A percentile compares a stretch with the other conserved stretches of the same genome.
These are phyloP conservation scores for Acromyrmex echinatior DNA, from an alignment of 1,140 invertebrate genomes.

Conservation along the genomic window DNA sequence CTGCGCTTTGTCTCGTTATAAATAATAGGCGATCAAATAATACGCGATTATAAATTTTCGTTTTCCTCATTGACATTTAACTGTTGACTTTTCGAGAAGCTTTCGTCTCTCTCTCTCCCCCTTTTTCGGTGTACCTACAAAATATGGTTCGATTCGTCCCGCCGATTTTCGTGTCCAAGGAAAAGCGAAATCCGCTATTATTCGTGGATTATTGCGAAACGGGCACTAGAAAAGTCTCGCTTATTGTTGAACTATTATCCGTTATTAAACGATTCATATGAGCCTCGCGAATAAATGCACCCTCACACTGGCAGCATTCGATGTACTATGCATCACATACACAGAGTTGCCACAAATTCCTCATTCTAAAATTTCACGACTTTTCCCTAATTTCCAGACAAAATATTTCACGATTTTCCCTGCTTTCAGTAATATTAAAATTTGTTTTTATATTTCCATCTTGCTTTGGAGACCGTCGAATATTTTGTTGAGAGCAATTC, in stretches of 20 bases:
- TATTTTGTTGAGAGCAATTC: too few relatives aligned
- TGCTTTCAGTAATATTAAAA: too few relatives aligned
- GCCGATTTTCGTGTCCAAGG: not conserved
- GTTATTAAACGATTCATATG: not conserved
- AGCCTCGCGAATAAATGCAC: not conserved
- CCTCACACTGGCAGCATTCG: constrained; percentile 52
- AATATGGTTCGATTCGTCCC: not conserved
- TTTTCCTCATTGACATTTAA: not conserved
- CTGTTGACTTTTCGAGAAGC: not conserved
- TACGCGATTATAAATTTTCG: not conserved
- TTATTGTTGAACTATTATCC: not conserved
- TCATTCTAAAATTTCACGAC: too few relatives aligned
- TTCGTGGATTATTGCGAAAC: not conserved
- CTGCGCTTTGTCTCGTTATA: not conserved
- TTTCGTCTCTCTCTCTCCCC: not conserved
- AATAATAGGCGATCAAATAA: constrained; percentile 18
- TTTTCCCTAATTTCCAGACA: too few relatives aligned
- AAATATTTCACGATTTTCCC: too few relatives aligned
- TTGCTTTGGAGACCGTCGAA: too few relatives aligned
- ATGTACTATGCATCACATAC: constrained; percentile 43
- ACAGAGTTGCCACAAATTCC: too few relatives aligned
- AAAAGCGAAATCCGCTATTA: not conserved
- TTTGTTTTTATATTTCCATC: too few relatives aligned
- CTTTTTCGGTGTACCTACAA: too few relatives aligned
- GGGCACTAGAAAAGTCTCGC: not conserved